phyloP scores from a whole-genome alignment of 2,113 vertebrate genomes.

The Tinamus guttatus region DNA sequence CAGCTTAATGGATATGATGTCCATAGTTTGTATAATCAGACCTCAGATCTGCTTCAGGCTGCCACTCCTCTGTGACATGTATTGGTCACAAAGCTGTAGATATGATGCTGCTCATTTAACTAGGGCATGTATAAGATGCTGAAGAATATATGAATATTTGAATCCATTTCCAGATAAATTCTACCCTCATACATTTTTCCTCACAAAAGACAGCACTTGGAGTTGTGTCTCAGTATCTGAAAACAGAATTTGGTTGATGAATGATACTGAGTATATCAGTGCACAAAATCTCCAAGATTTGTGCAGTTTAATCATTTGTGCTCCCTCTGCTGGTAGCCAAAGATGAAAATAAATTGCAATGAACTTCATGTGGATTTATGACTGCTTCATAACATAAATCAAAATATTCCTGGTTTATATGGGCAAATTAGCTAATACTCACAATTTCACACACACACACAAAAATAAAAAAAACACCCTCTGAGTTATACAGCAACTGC shows the following conservation, averaged over 20 bases:
- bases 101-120: not conserved
- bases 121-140: not conserved
- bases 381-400: not conserved
- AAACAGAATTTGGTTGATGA: not conserved
- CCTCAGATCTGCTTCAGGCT: not conserved
- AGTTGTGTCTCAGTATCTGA: not conserved
- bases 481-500: conserved; percentile 2
- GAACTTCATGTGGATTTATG: not conserved
- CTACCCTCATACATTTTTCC: not conserved
- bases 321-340: conserved; percentile 82
- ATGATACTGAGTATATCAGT: not conserved
- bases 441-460: not conserved
- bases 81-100: not conserved
- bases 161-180: not conserved
- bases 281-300: not conserved
- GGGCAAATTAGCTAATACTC: not conserved
- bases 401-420: conserved; percentile 21
- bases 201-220: not conserved
- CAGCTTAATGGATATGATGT: not conserved
- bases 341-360: not conserved
- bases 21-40: not conserved
- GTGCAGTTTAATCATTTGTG: conserved; percentile 45
- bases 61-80: accelerated
- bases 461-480: too few species aligned
- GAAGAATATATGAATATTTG: not conserved